A percentile compares a stretch with the other conserved stretches of the same genome.
phyloP scores from a whole-genome alignment of 1,140 invertebrate genomes.

The Cyclargus thomasi region DNA sequence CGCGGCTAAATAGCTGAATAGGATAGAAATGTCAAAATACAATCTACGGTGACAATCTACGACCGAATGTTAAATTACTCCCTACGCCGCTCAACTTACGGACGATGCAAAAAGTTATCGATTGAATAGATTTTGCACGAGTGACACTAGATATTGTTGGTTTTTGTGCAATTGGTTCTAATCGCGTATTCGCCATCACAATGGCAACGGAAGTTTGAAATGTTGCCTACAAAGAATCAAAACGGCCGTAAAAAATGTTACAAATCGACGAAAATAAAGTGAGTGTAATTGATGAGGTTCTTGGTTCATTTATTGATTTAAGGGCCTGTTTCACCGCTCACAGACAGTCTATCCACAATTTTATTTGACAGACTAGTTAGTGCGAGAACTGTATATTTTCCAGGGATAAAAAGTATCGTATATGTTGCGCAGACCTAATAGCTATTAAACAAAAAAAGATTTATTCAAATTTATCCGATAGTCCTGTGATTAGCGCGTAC shows the following conservation, averaged over 20 bases:
- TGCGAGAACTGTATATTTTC: too few relatives aligned
- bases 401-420: too few relatives aligned
- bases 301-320: too few relatives aligned
- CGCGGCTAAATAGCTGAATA: constrained; percentile 52
- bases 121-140: constrained; percentile 18
- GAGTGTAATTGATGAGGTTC: too few relatives aligned
- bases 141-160: constrained; percentile 56
- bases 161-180: constrained; percentile 33
- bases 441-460: too few relatives aligned
- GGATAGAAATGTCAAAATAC: constrained; percentile 73
- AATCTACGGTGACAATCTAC: constrained; percentile 59
- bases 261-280: too few relatives aligned
- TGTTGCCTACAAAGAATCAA: neutral
- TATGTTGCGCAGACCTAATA: too few relatives aligned
- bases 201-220: constrained; percentile 7
- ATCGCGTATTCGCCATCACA: constrained; percentile 24
- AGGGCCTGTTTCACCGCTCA: too few relatives aligned
- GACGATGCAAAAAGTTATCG: neutral
- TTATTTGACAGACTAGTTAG: too few relatives aligned
- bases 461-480: too few relatives aligned
- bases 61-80: constrained; percentile 17
- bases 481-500: too few relatives aligned
- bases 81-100: constrained; percentile 19
- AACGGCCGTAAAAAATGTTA: neutral
- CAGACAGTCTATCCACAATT: too few relatives aligned